Conservation (phyloP, 2,888 invertebrate genomes). For the Agrilus cyanescens region DNA sequence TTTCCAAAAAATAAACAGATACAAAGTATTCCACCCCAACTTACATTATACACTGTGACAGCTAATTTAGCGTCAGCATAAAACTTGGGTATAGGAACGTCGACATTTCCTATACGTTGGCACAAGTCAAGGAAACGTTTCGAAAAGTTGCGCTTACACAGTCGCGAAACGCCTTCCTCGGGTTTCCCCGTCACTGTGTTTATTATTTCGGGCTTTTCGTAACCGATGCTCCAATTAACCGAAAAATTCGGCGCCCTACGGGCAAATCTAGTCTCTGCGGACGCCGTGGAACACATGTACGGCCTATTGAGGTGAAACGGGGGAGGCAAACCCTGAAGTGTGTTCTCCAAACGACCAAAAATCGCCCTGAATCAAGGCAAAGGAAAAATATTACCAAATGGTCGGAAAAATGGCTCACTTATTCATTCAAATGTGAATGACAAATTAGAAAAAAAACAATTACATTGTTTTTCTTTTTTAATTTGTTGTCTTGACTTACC, state of each 20-base stretch:
- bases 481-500: slow-evolving; percentile 39
- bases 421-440: too few relatives aligned
- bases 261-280: slow-evolving; percentile 73
- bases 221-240: slow-evolving; percentile 70
- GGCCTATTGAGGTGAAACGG: slow-evolving; percentile 78
- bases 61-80: slow-evolving; percentile 63
- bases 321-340: slow-evolving; percentile 66
- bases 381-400: slow-evolving; percentile 1
- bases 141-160: slow-evolving; percentile 68
- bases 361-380: slow-evolving; percentile 49
- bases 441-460: too few relatives aligned
- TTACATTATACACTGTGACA: slow-evolving; percentile 61
- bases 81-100: slow-evolving; percentile 27
- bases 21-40: slow-evolving; percentile 13
- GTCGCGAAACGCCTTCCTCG: slow-evolving; percentile 62
- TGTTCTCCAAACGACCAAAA: slow-evolving; percentile 68
- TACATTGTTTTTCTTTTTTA: too few relatives aligned
- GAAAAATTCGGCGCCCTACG: slow-evolving; percentile 87
- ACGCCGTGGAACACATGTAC: slow-evolving; percentile 65
- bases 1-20: slow-evolving; percentile 5
- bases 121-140: slow-evolving; percentile 51
- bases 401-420: too few relatives aligned
- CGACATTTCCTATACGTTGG: slow-evolving; percentile 32
- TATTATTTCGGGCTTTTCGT: slow-evolving; percentile 62
- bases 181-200: slow-evolving; percentile 79